Percentiles rank a stretch among this genome's conserved stretches.
These are phyloP conservation scores for Gorsachius goisagi DNA, from an alignment of 2,113 vertebrate species.

Conservation along the genomic window DNA sequence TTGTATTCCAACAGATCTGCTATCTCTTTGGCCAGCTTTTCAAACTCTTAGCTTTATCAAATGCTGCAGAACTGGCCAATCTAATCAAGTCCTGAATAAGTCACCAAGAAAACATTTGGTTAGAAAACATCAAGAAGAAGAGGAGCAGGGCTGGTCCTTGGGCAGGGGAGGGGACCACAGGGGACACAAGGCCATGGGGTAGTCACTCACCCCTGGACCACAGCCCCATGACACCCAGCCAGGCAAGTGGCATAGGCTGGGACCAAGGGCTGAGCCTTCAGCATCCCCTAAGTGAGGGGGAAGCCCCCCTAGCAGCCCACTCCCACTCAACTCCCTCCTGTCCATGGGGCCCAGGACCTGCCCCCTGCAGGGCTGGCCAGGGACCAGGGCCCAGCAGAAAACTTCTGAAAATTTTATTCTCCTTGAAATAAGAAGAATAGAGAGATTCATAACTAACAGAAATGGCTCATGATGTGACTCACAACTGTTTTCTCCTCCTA, in stretches of 20 bases:
- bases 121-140: background rate
- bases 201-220: background rate
- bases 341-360: background rate
- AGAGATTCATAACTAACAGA: background rate
- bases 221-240: background rate
- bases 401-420: background rate
- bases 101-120: background rate
- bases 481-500: background rate
- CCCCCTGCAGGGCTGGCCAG: background rate
- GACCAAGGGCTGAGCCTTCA: accelerated
- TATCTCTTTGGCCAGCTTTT: background rate
- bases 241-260: accelerated
- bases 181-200: accelerated
- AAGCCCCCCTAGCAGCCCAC: accelerated
- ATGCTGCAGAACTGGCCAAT: background rate
- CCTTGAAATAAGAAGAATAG: background rate
- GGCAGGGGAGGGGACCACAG: background rate
- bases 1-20: background rate
- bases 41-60: background rate
- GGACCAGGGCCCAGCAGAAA: background rate
- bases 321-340: background rate
- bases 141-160: accelerated
- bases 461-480: background rate
- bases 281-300: accelerated
- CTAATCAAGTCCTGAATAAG: background rate